Evolutionary conservation across 2,888 invertebrate genomes (phyloP).

Genomic region (Seira musarum): DNA sequence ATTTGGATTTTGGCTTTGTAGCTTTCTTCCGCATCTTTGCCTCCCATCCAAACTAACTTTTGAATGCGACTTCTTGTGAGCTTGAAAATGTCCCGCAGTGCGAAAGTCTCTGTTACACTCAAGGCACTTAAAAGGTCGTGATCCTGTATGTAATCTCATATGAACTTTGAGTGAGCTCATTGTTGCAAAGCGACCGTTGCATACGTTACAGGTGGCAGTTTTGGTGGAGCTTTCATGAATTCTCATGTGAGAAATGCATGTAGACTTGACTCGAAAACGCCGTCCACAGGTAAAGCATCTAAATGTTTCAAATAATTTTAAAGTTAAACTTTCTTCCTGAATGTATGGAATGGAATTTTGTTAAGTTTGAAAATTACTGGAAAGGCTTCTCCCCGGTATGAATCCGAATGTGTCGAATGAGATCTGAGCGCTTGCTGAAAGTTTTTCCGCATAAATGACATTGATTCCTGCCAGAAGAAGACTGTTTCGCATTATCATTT

Average conservation of each 20-base stretch:
- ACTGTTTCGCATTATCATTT: too few relatives aligned
- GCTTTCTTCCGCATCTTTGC: neutral
- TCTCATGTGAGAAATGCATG: slow-evolving; percentile 77
- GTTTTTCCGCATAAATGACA: slow-evolving; percentile 73
- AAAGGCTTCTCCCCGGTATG: slow-evolving; percentile 73
- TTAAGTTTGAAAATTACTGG: too few relatives aligned
- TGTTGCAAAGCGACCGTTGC: slow-evolving; percentile 78
- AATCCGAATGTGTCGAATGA: slow-evolving; percentile 73
- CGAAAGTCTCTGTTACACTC: slow-evolving; percentile 82
- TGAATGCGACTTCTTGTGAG: slow-evolving; percentile 76
- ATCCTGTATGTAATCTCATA: slow-evolving; percentile 83
- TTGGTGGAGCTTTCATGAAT: slow-evolving; percentile 76
- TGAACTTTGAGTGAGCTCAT: slow-evolving; percentile 85
- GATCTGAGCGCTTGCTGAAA: slow-evolving; percentile 74
- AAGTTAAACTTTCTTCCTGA: too few relatives aligned
- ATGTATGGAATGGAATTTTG: too few relatives aligned
- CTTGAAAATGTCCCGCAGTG: slow-evolving; percentile 79
- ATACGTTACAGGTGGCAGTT: slow-evolving; percentile 78
- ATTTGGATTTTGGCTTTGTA: neutral
- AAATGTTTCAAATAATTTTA: neutral
- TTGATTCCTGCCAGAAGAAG: slow-evolving; percentile 46
- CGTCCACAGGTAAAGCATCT: slow-evolving; percentile 67
- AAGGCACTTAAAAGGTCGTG: slow-evolving; percentile 89
- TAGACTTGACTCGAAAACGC: slow-evolving; percentile 79
- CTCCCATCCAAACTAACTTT: slow-evolving; percentile 68